These are phyloP conservation scores for Thamnophis sirtalis DNA, from an alignment of 2,113 vertebrate genomes.

Conservation along the genomic window DNA sequence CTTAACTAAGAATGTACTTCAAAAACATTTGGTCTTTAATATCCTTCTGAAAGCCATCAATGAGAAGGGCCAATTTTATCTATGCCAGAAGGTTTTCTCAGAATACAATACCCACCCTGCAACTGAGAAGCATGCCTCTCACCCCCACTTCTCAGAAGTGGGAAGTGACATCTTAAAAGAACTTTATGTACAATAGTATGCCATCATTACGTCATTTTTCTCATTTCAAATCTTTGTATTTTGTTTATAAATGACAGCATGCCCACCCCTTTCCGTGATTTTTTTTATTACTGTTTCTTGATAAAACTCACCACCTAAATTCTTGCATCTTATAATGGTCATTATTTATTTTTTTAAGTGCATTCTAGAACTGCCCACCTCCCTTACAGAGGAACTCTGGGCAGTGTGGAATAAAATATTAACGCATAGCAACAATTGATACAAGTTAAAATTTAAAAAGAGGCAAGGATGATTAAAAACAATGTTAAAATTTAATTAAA, in stretches of 20 bases:
- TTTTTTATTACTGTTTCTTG: neutral
- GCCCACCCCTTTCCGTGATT: neutral
- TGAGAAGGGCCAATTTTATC: neutral
- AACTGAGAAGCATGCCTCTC: neutral
- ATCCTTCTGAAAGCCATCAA: neutral
- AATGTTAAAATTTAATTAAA: too few species aligned
- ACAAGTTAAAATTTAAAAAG: too few species aligned
- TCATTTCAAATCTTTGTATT: neutral
- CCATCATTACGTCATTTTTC: neutral
- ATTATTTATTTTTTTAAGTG: too few species aligned
- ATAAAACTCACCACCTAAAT: neutral
- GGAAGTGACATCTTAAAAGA: neutral
- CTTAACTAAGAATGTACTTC: neutral
- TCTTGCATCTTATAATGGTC: neutral
- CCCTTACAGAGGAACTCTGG: too few species aligned
- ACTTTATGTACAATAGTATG: neutral
- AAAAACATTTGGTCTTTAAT: neutral
- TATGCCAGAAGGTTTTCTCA: neutral
- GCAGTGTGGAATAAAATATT: too few species aligned
- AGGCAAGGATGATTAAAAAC: too few species aligned
- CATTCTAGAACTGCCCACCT: too few species aligned
- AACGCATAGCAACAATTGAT: too few species aligned
- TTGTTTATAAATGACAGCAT: neutral
- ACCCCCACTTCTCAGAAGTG: neutral
- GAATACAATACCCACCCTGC: neutral